Evolutionary conservation across 2,113 vertebrate genomes (phyloP), one percentile per base, ranked within the genome.

Genomic region (Eleginops maclovinus): DNA sequence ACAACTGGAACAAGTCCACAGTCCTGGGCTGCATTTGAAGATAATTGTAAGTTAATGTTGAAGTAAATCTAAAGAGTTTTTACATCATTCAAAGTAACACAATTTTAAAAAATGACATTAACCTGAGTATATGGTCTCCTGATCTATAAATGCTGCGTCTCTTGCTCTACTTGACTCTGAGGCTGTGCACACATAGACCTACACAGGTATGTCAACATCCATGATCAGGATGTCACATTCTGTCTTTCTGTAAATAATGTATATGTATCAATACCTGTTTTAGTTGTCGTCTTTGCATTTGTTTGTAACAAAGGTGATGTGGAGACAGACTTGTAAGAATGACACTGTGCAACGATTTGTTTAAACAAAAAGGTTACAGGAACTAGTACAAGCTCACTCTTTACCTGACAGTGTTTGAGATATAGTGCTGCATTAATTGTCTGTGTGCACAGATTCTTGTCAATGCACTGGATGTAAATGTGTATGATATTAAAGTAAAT

Each of bases 401-500:
- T 19, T 76, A 77, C 67, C 79, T 83, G 87, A 80, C 85, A 84
- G 89, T 92, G 84, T 92, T 87, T 84, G 59, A 94, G 64, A 77
- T 83, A 68, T 88, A 84, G 85, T 88, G 79, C 87, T 82, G 79
- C 86, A 80, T 91, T 92, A 85, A 75, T 62, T 93, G 89, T 93
- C 72, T 92, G 82, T 91, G 81, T 89, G 82, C 88, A 92, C 87
- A 89, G 85, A 93, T 79, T 93, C 72, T 85, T 90, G 91, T 87
- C 72, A 86, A 70, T 72, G 81, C 93, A 93, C 90, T 90, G 78
- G 80, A 91, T 92, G 91, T 90, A 93, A 86, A 92, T 93, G 90
- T 94, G 90, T 93, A 94, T 86, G 72, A 93, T 92, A 92, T 53
- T 66, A 85, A 70, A 94, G 90, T 93, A 93, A 94, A 94, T 79